Conservation (phyloP, 2,113 vertebrate species). For the Gadus chalcogrammus region DNA sequence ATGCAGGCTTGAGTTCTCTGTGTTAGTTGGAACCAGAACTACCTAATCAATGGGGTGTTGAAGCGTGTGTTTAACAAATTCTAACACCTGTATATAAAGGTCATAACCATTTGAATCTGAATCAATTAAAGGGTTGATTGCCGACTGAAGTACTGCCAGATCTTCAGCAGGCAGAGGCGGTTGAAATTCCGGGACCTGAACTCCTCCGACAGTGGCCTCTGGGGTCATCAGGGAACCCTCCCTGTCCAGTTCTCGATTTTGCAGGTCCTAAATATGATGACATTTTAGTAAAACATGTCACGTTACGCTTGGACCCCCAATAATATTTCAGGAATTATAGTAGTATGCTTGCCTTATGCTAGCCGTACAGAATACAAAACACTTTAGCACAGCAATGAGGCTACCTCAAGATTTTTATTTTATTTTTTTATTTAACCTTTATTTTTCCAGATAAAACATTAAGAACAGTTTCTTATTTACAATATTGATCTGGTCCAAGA, state of each 20-base stretch:
- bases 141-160: conserved; percentile 11
- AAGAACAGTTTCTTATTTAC: too few relatives aligned
- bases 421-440: too few relatives aligned
- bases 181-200: conserved; percentile 16
- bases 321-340: too few relatives aligned
- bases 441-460: too few relatives aligned
- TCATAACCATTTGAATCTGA: not conserved
- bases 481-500: too few relatives aligned
- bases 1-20: not conserved
- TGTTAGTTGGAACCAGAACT: not conserved
- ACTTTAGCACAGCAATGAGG: too few relatives aligned
- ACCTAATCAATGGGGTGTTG: conserved; percentile 3
- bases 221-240: conserved; percentile 11
- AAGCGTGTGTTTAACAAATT: conserved; percentile 1
- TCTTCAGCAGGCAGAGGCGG: conserved; percentile 12
- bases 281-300: too few relatives aligned
- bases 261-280: conserved; percentile 5
- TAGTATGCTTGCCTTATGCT: too few relatives aligned
- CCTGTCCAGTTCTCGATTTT: conserved; percentile 10
- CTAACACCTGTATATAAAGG: conserved; percentile 11
- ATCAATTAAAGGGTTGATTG: conserved; percentile 11
- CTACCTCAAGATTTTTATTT: not conserved
- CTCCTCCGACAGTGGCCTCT: not conserved
- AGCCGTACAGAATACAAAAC: too few relatives aligned
- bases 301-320: too few relatives aligned